Evolutionary conservation across 2,888 invertebrate species (phyloP).

Genomic region (Anoncus sp.): DNA sequence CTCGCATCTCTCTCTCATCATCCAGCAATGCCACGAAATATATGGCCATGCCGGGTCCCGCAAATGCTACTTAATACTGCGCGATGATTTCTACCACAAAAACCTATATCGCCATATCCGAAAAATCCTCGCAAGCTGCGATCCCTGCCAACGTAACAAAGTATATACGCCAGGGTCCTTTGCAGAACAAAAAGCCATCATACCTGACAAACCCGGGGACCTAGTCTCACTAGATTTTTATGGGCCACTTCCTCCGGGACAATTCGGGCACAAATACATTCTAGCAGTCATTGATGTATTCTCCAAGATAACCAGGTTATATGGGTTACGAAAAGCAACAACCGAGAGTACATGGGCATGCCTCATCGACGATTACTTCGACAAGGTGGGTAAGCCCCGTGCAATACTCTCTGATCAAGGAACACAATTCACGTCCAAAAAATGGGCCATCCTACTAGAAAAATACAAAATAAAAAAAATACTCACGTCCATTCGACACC

Average conservation of each 20-base stretch:
- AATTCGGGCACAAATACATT: constrained; percentile 2
- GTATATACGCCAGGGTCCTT: background rate
- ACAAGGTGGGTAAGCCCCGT: background rate
- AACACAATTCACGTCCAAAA: background rate
- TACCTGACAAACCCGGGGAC: constrained; percentile 3
- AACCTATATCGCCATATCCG: background rate
- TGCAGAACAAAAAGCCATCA: background rate
- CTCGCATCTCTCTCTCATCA: background rate
- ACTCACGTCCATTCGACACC: constrained; percentile 3
- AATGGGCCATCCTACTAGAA: background rate
- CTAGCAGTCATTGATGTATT: constrained; percentile 22
- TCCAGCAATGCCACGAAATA: constrained; percentile 3
- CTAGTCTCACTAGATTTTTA: constrained; percentile 2
- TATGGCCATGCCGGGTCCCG: constrained; percentile 16
- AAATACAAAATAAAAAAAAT: background rate
- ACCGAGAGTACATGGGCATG: background rate
- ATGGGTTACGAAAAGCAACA: background rate
- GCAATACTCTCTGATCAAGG: constrained; percentile 1
- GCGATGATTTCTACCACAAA: background rate
- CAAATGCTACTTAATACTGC: background rate
- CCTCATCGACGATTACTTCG: background rate
- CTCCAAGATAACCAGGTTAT: constrained; percentile 1
- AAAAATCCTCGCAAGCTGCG: background rate
- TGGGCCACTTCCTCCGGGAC: constrained; percentile 3
- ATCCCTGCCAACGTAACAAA: constrained; percentile 17